These are phyloP conservation scores for Tachina lurida DNA, from an alignment of 2,888 invertebrate genomes.

Conservation along the genomic window DNA sequence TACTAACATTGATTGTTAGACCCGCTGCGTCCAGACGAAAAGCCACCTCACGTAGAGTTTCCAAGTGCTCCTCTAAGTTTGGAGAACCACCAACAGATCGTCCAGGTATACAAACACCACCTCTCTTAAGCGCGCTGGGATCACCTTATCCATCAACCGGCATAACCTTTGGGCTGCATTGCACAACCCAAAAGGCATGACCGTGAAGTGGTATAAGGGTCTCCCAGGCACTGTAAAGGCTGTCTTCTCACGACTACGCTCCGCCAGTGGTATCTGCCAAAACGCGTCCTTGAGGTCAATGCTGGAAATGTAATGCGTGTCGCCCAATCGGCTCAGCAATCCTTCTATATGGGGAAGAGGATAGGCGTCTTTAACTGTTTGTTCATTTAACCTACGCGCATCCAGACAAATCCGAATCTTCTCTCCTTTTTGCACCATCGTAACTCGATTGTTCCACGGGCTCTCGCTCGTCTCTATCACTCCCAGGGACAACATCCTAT, in stretches of 20 bases:
- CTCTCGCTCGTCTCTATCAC: not conserved
- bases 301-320: no score
- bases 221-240: slow-evolving; percentile 45
- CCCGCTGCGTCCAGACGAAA: not conserved
- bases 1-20: no score
- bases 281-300: no score
- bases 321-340: no score
- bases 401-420: not conserved
- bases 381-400: not conserved
- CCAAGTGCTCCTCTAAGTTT: no score
- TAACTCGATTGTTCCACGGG: not conserved
- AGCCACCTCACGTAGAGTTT: no score
- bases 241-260: slow-evolving; percentile 40
- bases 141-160: slow-evolving; percentile 66
- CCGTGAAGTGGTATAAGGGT: slow-evolving; percentile 2
- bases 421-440: not conserved
- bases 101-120: no score
- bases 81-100: no score
- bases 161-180: not conserved
- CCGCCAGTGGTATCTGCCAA: no score
- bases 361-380: not conserved
- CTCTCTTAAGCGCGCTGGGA: not conserved
- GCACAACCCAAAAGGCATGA: slow-evolving; percentile 4
- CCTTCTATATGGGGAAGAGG: no score
- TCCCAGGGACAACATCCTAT: not conserved